These are phyloP conservation scores for Pseudococcus longispinus DNA, from an alignment of 2,888 invertebrate species.

Conservation along the genomic window DNA sequence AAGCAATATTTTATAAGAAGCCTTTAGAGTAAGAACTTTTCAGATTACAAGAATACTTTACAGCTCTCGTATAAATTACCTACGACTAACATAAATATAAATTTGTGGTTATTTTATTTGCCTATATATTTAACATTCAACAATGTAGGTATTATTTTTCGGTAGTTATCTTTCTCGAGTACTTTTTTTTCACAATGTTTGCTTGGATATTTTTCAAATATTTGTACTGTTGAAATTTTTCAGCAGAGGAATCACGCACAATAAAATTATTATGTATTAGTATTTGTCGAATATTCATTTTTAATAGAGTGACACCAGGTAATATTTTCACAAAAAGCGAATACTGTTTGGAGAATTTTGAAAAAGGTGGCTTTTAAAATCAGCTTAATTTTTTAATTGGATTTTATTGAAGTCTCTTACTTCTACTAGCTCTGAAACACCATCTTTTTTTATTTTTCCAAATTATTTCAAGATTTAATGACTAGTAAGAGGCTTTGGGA, in stretches of 20 bases:
- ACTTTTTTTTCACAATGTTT: background rate
- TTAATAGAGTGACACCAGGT: no score
- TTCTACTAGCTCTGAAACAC: no score
- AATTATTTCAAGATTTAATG: no score
- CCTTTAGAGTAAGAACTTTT: background rate
- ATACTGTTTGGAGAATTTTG: no score
- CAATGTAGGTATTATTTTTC: background rate
- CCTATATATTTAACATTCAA: background rate
- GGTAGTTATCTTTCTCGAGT: background rate
- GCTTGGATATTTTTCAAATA: background rate
- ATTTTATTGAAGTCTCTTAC: no score
- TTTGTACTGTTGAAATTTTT: background rate
- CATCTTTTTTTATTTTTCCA: no score
- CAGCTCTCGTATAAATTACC: background rate
- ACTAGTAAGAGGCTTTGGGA: no score
- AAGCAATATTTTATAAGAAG: background rate
- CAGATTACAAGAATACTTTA: background rate
- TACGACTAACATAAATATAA: background rate
- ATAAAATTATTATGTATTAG: background rate
- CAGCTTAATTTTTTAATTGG: no score
- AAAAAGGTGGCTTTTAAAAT: no score
- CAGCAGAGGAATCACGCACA: background rate
- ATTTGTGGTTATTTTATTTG: background rate
- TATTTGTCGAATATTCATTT: no score
- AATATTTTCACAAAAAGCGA: no score